Evolutionary conservation across 1,140 invertebrate species (phyloP).

Genomic region (Euura lappo): DNA sequence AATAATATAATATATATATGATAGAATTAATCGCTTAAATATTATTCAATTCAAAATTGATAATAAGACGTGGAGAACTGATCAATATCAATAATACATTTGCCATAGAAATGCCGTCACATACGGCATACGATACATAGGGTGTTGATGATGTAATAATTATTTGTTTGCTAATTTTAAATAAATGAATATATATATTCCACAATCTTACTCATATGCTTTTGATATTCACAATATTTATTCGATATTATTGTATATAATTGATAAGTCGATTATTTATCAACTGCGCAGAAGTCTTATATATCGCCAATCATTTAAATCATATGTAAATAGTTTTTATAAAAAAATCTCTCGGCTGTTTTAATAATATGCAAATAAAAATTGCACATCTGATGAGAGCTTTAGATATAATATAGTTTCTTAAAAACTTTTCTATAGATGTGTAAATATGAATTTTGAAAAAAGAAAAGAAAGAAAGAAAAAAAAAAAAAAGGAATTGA

Average conservation of each 20-base stretch:
- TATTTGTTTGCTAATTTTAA: constrained; percentile 45
- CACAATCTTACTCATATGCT: constrained; percentile 26
- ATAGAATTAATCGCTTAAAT: no score
- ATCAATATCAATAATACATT: neutral
- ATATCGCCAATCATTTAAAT: neutral
- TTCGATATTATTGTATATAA: neutral
- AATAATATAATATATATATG: neutral
- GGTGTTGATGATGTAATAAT: constrained; percentile 37
- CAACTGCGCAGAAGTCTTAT: no score
- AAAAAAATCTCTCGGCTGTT: no score
- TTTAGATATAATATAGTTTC: no score
- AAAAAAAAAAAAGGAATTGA: neutral
- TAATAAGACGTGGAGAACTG: neutral
- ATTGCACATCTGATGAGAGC: no score
- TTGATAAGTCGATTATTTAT: neutral
- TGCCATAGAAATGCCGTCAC: constrained; percentile 42
- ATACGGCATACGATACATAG: constrained; percentile 25
- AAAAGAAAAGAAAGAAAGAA: neutral
- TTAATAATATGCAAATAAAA: no score
- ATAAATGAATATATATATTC: constrained; percentile 41
- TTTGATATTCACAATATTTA: constrained; percentile 32
- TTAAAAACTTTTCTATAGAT: neutral
- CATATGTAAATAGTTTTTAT: no score
- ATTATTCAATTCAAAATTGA: neutral
- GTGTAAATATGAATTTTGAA: neutral